Evolutionary conservation across 1,140 invertebrate species (phyloP).

Genomic region (Aphidius gifuensis): DNA sequence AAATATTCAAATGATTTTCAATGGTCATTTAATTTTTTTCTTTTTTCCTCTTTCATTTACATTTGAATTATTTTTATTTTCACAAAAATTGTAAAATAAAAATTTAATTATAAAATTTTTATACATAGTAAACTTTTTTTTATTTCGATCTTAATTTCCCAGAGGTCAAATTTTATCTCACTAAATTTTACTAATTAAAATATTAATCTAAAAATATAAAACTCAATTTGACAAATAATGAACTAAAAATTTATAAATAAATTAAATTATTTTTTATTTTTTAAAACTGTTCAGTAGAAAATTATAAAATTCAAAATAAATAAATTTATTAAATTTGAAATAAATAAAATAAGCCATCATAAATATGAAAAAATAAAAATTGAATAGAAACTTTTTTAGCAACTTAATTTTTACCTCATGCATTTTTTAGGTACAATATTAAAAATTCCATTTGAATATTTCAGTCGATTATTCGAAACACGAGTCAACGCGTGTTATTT

Average conservation of each 20-base stretch:
- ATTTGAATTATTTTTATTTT: no score
- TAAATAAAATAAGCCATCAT: neutral
- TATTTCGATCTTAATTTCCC: neutral
- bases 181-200: no score
- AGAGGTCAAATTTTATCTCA: no score
- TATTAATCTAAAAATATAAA: neutral
- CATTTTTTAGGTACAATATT: slow-evolving; percentile 28
- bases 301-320: neutral
- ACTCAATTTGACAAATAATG: neutral
- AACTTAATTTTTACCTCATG: slow-evolving; percentile 36
- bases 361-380: neutral
- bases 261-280: neutral
- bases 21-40: neutral
- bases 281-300: neutral
- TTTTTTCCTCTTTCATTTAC: neutral
- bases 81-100: slow-evolving; percentile 22
- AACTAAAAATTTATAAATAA: neutral
- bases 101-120: slow-evolving; percentile 28
- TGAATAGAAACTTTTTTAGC: slow-evolving; percentile 22
- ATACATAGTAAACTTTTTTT: slow-evolving; percentile 15
- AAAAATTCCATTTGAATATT: slow-evolving; percentile 28
- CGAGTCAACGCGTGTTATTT: slow-evolving; percentile 33
- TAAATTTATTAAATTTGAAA: neutral
- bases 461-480: slow-evolving; percentile 39
- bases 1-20: neutral